These are phyloP conservation scores for Microplitis mediator DNA, from an alignment of 1,140 invertebrate genomes.

Conservation along the genomic window DNA sequence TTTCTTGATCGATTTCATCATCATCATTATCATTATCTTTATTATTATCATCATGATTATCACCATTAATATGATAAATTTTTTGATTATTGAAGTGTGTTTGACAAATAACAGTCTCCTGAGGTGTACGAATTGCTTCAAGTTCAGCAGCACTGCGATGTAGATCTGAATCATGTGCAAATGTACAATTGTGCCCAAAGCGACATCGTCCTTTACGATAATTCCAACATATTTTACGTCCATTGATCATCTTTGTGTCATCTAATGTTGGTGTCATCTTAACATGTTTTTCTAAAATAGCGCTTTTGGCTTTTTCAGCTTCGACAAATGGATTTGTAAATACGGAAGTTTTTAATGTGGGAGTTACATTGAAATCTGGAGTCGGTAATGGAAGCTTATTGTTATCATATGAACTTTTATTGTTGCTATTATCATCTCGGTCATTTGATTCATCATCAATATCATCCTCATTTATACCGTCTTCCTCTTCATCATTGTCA, in stretches of 20 bases:
- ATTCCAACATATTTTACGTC: constrained; percentile 92
- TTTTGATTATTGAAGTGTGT: constrained; percentile 51
- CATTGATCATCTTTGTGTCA: constrained; percentile 78
- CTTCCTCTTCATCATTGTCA: constrained; percentile 37
- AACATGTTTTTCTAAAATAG: constrained; percentile 89
- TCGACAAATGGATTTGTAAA: constrained; percentile 90
- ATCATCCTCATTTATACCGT: constrained; percentile 29
- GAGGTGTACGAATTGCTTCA: constrained; percentile 63
- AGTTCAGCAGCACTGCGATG: constrained; percentile 66
- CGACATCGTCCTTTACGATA: constrained; percentile 88
- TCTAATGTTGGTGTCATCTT: constrained; percentile 81
- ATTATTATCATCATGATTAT: constrained; percentile 56
- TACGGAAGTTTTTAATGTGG: constrained; percentile 68
- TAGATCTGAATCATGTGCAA: constrained; percentile 88
- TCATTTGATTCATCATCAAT: constrained; percentile 23
- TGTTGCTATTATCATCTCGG: constrained; percentile 21
- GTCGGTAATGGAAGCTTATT: constrained; percentile 63
- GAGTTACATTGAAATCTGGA: constrained; percentile 60
- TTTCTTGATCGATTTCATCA: constrained; percentile 63
- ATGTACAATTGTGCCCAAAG: constrained; percentile 91
- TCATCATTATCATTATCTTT: constrained; percentile 45
- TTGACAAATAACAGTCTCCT: constrained; percentile 61
- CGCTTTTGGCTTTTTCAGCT: constrained; percentile 85
- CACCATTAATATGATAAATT: constrained; percentile 27
- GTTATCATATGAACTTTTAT: constrained; percentile 51